phyloP scores from a whole-genome alignment of 2,113 vertebrate genomes.

The Sinosuthora webbiana region DNA sequence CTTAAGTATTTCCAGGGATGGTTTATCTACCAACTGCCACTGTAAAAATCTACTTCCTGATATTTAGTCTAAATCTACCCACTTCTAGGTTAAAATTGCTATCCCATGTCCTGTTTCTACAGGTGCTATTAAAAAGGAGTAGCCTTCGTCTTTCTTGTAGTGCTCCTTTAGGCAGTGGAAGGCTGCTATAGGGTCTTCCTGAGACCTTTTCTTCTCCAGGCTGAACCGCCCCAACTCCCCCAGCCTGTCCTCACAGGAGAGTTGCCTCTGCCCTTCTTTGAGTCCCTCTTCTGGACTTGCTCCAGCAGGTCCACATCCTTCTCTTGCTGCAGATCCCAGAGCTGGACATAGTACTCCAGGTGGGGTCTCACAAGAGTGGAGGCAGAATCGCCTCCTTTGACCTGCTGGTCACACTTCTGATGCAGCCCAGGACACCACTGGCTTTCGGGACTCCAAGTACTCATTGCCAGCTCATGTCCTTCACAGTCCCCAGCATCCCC shows the following conservation, averaged over 20 bases:
- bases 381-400: neutral
- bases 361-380: neutral
- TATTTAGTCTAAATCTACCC: neutral
- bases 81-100: neutral
- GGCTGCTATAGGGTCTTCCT: neutral
- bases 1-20: neutral
- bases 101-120: neutral
- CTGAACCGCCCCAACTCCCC: neutral
- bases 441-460: neutral
- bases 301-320: neutral
- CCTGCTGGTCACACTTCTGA: neutral
- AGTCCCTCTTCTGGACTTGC: neutral
- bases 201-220: neutral
- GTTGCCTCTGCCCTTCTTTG: neutral
- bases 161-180: neutral
- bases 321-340: neutral
- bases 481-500: neutral
- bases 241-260: neutral
- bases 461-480: neutral
- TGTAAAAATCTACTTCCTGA: neutral
- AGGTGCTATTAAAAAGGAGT: neutral
- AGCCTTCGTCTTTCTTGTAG: neutral
- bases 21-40: neutral
- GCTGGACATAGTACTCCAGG: neutral
- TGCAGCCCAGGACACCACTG: neutral